Evolutionary conservation across 2,797 vertebrate genomes (phyloP), one percentile per base, ranked within the genome.

Genomic region (Malacoraja senta): DNA sequence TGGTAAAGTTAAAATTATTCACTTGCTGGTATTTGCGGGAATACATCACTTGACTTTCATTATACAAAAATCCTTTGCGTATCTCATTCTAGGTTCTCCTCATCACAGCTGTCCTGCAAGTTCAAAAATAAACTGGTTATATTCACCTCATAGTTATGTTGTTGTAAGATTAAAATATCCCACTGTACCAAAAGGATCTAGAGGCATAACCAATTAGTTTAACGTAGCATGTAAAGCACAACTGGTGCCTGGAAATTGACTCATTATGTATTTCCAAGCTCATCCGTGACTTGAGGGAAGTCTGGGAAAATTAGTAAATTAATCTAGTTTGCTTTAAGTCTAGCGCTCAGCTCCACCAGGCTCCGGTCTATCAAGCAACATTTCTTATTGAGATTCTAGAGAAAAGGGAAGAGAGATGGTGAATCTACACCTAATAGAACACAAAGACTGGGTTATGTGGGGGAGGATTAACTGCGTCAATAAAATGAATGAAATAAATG

Each of bases 101-200:
- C 24, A 0, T 92, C 90, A 58, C 90, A 92, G 38, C 90, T 92
- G 90, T n/a, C 71, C 90, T 92, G 68, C n/a, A 92, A 92, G 8
- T 29, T 76, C 15, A n/a, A 92, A 91, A 44, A 92, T n/a, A 92
- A 76, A 61, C 44, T 53, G 44, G 71, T 92, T 92, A 92, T 29
- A 21, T 68, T 86, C 83, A 86, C 13, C 61, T 86, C n/a, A 35
- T 35, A 68, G 84, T 68, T 68, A 88, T n/a, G 10, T 65, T 32
- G 61, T 21, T 65, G 32, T 32, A 15, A 88, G 84, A 9, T 88
- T 32, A 88, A 65, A 65, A 88, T 32, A 88, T 32, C 24, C 61
- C 84, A 88, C 84, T n/a, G 83, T 35, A 68, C n/a, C 65, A 24
- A 68, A 88, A 88, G 65, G 61, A 88, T 88, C 58, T 13, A 68